Evolutionary conservation across 2,888 invertebrate genomes (phyloP), one percentile per base, ranked within the genome.

Genomic region (Pollenia labialis): DNA sequence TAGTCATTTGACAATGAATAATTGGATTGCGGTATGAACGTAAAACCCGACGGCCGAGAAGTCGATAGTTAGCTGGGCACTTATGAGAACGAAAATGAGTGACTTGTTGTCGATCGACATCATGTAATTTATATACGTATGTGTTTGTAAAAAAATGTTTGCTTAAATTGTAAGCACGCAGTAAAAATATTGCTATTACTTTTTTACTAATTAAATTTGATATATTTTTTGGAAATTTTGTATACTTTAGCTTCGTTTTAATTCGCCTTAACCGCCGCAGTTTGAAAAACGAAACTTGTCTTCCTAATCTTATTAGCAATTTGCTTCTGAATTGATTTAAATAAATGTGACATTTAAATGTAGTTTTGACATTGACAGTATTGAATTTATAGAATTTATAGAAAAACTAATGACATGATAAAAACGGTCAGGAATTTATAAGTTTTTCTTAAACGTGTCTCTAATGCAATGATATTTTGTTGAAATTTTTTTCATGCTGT

Each of bases 311-410:
- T 58, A 74, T 80, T 85, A 68, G 68, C 74, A 74, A 85, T 80
- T 74, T 80, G 60, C 16, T 74, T 58, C 69, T 60, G 14, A 60
- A 58, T 62, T 85, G 74, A 32, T 81, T 68, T 77, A 87, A 84
- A 84, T 77, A 87, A 81, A 87, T 81, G 74, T 84, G 84, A 84
- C 87, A 87, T 69, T 77, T 84, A 56, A 87, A 77, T 81, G 87
- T 79, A 77, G 74, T 77, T 87, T 81, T 87, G 87, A 84, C 87
- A 87, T 81, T 84, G 87, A 87, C 87, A 84, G 74, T 77, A 81
- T 83, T 81, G 68, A 87, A 81, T 87, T 87, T 81, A 81, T 84
- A 68, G 68, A 87, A 81, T 87, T 87, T 81, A 81, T 84, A 68
- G 76, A 79, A 86, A 74, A 50, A 42, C 64, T 32, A 81, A 76